Base-by-base conservation (phyloP, 2,113 vertebrate species). In the Notothenia rossii region DNA sequence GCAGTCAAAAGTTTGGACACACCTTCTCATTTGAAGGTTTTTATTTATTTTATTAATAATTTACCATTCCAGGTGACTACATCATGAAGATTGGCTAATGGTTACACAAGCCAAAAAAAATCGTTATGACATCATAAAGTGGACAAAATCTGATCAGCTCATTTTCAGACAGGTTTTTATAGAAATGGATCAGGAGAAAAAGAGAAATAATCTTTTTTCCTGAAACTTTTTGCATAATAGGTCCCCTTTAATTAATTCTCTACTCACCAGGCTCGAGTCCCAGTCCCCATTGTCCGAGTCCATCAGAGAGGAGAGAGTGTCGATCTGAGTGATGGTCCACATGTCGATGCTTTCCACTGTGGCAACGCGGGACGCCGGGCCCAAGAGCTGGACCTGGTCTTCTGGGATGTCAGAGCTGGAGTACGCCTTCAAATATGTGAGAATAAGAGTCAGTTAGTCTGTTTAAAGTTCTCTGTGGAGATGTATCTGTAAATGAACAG, bases 291-390 rank as follows among this genome's bases (percentile, higher is more conserved):
- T 10, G 0, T 72, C 17, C 0, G 89, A 2, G 62, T 78, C 54
- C 93, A 96, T 93, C 81, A 96, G 56, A 15, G 91, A 58, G 0
- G 91, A 36, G 2, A 96, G 88, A 0, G 95, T 95, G 86, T 95
- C 94, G 3, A 94, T 61, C 72, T 82, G n/a, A 11, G 86, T 94
- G 77, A 96, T 82, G 0, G 0, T 91, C 95, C 95, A 96, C 40
- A 18, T 78, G 75, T 22, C 82, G 77, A 95, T 86, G 73, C 95
- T 84, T 10, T 17, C 58, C 0, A 1, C 0, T 0, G 90, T 85
- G 59, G 94, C 95, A 13, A 67, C 12, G 0, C 88, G 92, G 18
- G 94, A 94, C 12, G 85, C 82, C 4, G 80, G 20, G 14, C 94
- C 89, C 3, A 96, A 81, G 4, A 91, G 10, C 65, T 87, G 87